A percentile compares a stretch with the other conserved stretches of the same genome.
phyloP scores from a whole-genome alignment of 2,797 vertebrate species.

The Liparis tanakae region DNA sequence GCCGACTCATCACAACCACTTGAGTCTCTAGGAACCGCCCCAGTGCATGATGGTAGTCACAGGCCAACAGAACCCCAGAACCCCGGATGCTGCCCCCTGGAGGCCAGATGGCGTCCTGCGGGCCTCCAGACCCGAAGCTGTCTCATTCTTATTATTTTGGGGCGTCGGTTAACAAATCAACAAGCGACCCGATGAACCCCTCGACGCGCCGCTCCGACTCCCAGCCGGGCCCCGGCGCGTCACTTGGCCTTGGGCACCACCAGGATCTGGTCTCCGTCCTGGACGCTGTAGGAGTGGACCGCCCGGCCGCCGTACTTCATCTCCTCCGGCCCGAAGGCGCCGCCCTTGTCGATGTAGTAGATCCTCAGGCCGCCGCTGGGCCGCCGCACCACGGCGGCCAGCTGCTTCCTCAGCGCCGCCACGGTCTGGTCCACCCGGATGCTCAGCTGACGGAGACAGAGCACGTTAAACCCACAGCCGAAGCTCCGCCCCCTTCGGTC shows the following conservation, averaged over 20 bases:
- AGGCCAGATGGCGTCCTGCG: too few relatives aligned
- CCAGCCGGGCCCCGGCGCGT: conserved; percentile 20
- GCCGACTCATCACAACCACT: not conserved
- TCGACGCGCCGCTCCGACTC: conserved; percentile 21
- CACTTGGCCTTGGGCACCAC: conserved; percentile 91
- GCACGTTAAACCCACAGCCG: not conserved
- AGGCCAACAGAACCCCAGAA: not conserved
- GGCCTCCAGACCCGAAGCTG: not conserved
- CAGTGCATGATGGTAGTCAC: not conserved
- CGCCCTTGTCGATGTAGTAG: conserved; percentile 92
- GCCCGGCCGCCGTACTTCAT: conserved; percentile 93
- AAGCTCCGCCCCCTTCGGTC: not conserved
- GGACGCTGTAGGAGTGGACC: conserved; percentile 95
- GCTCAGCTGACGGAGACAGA: conserved; percentile 75
- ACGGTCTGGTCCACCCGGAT: conserved; percentile 97
- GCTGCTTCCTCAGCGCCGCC: conserved; percentile 93
- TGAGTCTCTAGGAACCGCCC: not conserved
- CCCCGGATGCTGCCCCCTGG: too few relatives aligned
- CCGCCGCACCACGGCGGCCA: conserved; percentile 90
- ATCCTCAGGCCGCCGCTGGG: conserved; percentile 93
- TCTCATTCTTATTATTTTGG: conserved; percentile 32
- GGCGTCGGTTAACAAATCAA: conserved; percentile 47
- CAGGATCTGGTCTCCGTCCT: conserved; percentile 93
- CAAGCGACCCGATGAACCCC: conserved; percentile 41
- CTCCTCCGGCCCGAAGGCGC: conserved; percentile 93